Percentiles rank a stretch among this genome's conserved stretches.
Evolutionary conservation across 2,113 vertebrate genomes (phyloP).

Genomic region (Melanostigma gelatinosum): DNA sequence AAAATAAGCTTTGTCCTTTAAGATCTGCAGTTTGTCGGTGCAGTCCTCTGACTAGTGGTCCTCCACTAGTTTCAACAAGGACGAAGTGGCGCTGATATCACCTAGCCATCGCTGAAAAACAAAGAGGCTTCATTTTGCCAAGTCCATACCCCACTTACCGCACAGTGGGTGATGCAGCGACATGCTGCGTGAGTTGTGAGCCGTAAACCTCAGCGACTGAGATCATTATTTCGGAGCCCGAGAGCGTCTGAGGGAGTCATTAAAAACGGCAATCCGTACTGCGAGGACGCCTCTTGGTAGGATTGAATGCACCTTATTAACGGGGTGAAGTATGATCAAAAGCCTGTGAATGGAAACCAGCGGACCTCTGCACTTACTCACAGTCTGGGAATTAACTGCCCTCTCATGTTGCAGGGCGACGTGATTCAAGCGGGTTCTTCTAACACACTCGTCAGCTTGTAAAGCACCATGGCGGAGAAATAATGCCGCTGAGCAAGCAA

Average conservation of each 20-base stretch:
- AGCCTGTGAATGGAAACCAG: constrained; percentile 25
- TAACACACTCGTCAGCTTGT: constrained; percentile 33
- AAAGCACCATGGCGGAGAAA: constrained; percentile 5
- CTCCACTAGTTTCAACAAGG: neutral
- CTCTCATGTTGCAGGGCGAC: constrained; percentile 13
- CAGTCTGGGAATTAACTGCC: constrained; percentile 39
- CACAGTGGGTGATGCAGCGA: constrained; percentile 43
- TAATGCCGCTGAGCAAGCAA: constrained; percentile 45
- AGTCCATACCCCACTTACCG: constrained; percentile 48
- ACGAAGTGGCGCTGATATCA: constrained; percentile 9
- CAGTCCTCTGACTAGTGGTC: neutral
- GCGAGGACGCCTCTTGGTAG: constrained; percentile 47
- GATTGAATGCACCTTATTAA: constrained; percentile 43
- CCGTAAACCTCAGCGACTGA: constrained; percentile 39
- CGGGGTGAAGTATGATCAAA: constrained; percentile 40
- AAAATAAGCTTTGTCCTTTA: neutral
- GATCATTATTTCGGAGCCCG: constrained; percentile 61
- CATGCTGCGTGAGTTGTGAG: constrained; percentile 59
- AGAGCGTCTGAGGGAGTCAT: constrained; percentile 47
- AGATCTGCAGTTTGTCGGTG: neutral
- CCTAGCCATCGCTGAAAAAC: constrained; percentile 21
- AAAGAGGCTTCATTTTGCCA: constrained; percentile 28
- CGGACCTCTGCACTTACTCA: constrained; percentile 32
- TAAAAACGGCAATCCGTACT: constrained; percentile 54
- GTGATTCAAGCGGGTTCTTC: constrained; percentile 32